phyloP scores from a whole-genome alignment of 2,888 invertebrate species.

The Smittia aterrima region DNA sequence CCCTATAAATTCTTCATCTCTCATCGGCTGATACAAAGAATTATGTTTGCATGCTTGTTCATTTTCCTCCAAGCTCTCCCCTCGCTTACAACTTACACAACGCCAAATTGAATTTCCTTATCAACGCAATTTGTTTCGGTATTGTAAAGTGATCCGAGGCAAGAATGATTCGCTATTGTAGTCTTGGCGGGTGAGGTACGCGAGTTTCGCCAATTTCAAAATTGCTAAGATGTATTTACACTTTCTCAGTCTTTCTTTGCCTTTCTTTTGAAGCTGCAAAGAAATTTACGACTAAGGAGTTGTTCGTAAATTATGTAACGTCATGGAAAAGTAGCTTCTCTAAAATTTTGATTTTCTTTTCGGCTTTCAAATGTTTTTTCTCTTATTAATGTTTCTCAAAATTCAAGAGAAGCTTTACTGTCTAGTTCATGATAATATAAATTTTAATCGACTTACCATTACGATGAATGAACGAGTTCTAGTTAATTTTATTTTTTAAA shows the following conservation, averaged over 20 bases:
- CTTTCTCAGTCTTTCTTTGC: not conserved
- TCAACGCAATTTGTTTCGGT: constrained; percentile 2
- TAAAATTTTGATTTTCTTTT: no score
- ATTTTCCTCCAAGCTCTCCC: not conserved
- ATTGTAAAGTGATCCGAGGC: constrained; percentile 15
- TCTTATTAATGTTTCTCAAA: not conserved
- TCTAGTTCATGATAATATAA: not conserved
- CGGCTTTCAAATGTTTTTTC: not conserved
- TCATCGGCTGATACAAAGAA: not conserved
- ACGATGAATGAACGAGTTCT: not conserved
- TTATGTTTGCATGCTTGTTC: not conserved
- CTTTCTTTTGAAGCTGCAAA: not conserved
- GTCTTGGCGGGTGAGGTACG: not conserved
- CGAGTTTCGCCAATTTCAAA: not conserved
- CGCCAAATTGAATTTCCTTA: constrained; percentile 16
- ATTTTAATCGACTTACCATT: not conserved
- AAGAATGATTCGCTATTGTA: constrained; percentile 5
- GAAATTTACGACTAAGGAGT: no score
- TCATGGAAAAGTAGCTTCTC: no score
- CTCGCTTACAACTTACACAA: not conserved
- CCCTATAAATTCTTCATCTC: not conserved
- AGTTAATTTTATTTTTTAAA: not conserved
- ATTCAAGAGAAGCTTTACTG: not conserved
- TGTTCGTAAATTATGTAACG: no score
- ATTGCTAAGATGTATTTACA: not conserved